Base-by-base conservation (phyloP, 2,888 invertebrate species). In the Napeogenes inachia region DNA sequence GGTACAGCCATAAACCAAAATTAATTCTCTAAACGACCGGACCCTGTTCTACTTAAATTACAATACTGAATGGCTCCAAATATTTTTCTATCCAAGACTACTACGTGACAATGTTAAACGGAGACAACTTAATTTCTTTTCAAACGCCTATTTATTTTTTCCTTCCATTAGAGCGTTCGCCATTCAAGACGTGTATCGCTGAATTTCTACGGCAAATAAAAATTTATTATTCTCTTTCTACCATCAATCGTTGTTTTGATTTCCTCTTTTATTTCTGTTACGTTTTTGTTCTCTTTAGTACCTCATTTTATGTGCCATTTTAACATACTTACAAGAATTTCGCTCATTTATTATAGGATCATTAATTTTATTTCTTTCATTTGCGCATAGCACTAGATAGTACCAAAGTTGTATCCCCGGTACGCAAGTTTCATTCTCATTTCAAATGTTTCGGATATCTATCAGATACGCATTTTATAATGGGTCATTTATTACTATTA, bases 121-220 rank as follows among this genome's bases (percentile, higher is more conserved):
- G 53, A 56, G 62, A 68, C 68, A 67, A 68, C 71, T 70, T 70
- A 70, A 72, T 69, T 67, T 69, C 66, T 68, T 58, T 68, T 68
- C 60, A 68, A 66, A 62, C 53, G 56, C 63, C 70, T 67, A 66
- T 70, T 64, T 67, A 68, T 70, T 68, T 69, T 68, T 60, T 63
- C 60, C 66, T 66, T 63, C 70, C 70, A 70, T 71, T 62, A 62
- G 45, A 65, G 56, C 64, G 21, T 64, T 71, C 60, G 59, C 66
- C 61, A 73, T 73, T 72, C 72, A 65, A 64, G 64, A 65, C 67
- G 69, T 69, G 72, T 72, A 71, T 70, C 68, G 62, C 57, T 60
- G 60, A 67, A 68, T 64, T 64, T 59, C 68, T 60, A 67, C 47
- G 64, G 64, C 68, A 71, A 70, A 72, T 71, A 72, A 72, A 73